phyloP scores from a whole-genome alignment of 1,140 invertebrate species.

The Magallana ariakensis region DNA sequence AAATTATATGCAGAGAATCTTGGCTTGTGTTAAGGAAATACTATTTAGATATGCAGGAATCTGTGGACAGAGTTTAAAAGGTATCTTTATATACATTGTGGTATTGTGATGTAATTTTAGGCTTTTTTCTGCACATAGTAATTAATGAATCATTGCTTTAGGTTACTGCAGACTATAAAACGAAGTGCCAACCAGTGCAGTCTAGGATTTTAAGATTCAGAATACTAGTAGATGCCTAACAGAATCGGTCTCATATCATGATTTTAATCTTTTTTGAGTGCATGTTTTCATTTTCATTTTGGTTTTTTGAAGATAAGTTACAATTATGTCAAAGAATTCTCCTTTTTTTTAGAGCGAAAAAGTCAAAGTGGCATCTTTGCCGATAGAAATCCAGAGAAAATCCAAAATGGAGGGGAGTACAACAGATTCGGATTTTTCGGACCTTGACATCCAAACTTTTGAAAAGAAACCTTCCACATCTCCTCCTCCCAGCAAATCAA shows the following conservation, averaged over 20 bases:
- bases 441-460: conserved; percentile 56
- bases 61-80: conserved; percentile 17
- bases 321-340: too few relatives aligned
- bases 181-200: background rate
- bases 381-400: background rate
- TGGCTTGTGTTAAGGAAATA: background rate
- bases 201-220: background rate
- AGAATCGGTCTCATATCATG: too few relatives aligned
- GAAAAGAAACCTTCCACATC: conserved; percentile 37
- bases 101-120: conserved; percentile 21
- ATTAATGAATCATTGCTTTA: conserved; percentile 12
- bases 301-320: too few relatives aligned
- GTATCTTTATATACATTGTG: background rate
- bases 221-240: too few relatives aligned
- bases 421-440: conserved; percentile 61
- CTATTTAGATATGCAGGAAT: conserved; percentile 24
- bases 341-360: too few relatives aligned
- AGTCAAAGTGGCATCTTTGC: background rate
- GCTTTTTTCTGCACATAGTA: background rate
- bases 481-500: conserved; percentile 28
- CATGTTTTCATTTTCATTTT: too few relatives aligned
- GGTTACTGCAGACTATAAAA: background rate
- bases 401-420: conserved; percentile 45
- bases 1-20: background rate
- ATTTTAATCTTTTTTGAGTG: too few relatives aligned